These are phyloP conservation scores for Seriola quinqueradiata DNA, from an alignment of 2,113 vertebrate genomes.

Conservation along the genomic window DNA sequence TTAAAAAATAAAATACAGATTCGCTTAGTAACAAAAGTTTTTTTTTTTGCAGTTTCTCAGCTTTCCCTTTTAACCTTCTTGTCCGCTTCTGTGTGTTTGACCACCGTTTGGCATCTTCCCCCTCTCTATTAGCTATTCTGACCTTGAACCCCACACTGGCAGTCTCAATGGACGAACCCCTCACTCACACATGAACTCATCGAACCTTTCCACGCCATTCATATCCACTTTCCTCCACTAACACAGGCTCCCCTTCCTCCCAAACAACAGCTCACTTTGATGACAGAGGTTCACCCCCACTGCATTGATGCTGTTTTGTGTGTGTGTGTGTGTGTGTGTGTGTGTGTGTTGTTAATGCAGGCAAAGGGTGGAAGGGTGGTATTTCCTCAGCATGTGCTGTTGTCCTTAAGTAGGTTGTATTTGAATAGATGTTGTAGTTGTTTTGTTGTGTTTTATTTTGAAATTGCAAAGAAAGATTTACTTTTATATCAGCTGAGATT, in stretches of 20 bases:
- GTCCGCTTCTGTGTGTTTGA: background rate
- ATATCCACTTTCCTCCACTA: conserved; percentile 46
- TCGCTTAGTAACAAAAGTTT: background rate
- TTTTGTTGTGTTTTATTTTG: conserved; percentile 20
- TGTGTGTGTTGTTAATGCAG: conserved; percentile 26
- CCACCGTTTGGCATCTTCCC: conserved; percentile 12
- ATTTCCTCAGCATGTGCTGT: conserved; percentile 62
- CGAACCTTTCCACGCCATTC: conserved; percentile 70
- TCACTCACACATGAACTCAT: conserved; percentile 67
- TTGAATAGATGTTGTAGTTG: background rate
- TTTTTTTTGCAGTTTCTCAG: too few species aligned
- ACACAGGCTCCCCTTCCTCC: conserved; percentile 56
- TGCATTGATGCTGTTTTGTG: conserved; percentile 34
- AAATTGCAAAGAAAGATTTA: background rate
- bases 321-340: conserved; percentile 17
- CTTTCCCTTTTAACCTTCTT: background rate
- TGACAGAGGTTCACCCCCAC: conserved; percentile 59
- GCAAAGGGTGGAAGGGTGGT: conserved; percentile 35
- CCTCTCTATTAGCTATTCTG: conserved; percentile 48
- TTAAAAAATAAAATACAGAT: background rate
- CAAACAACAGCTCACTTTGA: conserved; percentile 70
- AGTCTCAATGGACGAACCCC: conserved; percentile 59
- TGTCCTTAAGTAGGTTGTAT: conserved; percentile 33
- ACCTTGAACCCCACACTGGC: conserved; percentile 77
- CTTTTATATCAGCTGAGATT: background rate